Base-by-base conservation (phyloP, 2,888 invertebrate genomes). In the Amiota mariae region DNA sequence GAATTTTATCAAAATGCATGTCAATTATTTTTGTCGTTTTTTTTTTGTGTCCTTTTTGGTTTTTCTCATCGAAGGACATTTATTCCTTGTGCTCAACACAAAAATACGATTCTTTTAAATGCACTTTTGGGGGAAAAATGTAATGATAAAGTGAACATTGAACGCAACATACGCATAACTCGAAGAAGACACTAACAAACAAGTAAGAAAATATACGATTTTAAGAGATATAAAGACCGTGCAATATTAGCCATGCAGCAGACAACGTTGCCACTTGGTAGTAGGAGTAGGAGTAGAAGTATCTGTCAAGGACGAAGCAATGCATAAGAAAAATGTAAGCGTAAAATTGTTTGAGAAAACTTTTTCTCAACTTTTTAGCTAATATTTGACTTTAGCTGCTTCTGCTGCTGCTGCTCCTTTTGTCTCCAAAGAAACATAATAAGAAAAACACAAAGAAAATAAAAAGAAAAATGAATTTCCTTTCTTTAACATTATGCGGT, bases 301-400 rank as follows among this genome's bases (percentile, higher is more conserved):
- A 36, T 36, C 36, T 36, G 36, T 36, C 36, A 36, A 36, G 36
- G 36, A 36, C 36, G 36, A 36, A 36, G 36, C 36, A 36, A 36
- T n/a, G 49, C 20, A 63, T n/a, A 59, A 49, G 20, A 63, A 71
- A 84, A 83, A 83, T 83, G 82, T 85, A 80, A 85, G 83, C 81
- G 82, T 78, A 83, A 87, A 86, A 87, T 86, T 86, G 86, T 84
- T 81, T 83, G 82, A 77, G 84, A 84, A 84, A 87, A 86, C 82
- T 86, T 36, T 36, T 87, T 86, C 80, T 80, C 84, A 87, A 86
- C 86, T 87, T 87, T 87, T 87, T 85, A 87, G 87, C 87, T 85
- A 86, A 86, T 86, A 86, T 86, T 87, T 87, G 86, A 84, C 81
- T 86, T 86, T 82, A 80, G 78, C 81, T 72, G 36, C 36, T 36